A percentile compares a stretch with the other conserved stretches of the same genome.
Evolutionary conservation across 2,113 vertebrate species (phyloP).

Genomic region (Labeo rohita): DNA sequence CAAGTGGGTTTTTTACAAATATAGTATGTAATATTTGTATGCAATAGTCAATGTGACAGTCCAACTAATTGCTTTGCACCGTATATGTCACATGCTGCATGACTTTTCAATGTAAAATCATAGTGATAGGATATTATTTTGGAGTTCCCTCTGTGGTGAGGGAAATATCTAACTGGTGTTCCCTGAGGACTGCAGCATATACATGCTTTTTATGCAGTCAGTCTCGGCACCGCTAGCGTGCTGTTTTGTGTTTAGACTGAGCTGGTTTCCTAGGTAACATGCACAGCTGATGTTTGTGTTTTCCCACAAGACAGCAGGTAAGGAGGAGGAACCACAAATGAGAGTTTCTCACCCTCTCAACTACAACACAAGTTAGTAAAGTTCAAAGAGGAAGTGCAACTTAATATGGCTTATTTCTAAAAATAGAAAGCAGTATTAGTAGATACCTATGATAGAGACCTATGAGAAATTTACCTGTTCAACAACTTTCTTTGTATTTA

Average conservation of each 20-base stretch:
- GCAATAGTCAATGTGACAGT: not conserved
- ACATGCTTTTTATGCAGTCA: slow-evolving; percentile 2
- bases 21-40: not conserved
- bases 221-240: not conserved
- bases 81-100: not conserved
- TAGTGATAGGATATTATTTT: slow-evolving; percentile 5
- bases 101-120: not conserved
- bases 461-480: slow-evolving; percentile 66
- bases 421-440: not conserved
- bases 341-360: not conserved
- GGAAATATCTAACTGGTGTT: slow-evolving; percentile 55
- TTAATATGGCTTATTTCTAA: not conserved
- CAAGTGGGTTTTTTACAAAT: not conserved
- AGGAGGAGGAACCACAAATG: not conserved
- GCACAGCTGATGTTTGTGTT: not conserved
- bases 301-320: not conserved
- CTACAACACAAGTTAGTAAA: slow-evolving; percentile 10
- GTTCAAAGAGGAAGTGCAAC: not conserved
- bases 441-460: not conserved
- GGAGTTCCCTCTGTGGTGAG: not conserved
- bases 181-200: not conserved
- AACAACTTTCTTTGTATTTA: slow-evolving; percentile 63
- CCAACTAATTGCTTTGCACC: not conserved
- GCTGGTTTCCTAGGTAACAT: slow-evolving; percentile 46
- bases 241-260: not conserved